A percentile compares a stretch with the other conserved stretches of the same genome.
phyloP scores from a whole-genome alignment of 2,797 vertebrate species.

The Mareca strepera region DNA sequence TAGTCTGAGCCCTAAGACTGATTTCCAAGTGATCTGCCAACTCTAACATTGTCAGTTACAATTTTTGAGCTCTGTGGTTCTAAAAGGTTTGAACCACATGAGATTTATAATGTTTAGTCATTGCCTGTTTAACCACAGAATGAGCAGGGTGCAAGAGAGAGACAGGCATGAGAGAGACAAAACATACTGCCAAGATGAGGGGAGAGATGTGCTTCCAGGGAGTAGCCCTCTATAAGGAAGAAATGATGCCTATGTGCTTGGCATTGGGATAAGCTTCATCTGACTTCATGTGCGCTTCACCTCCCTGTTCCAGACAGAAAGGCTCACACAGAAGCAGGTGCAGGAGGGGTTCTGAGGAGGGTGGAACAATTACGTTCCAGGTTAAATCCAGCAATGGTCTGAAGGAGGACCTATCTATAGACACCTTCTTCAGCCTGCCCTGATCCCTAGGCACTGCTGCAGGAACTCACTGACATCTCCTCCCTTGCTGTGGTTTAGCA shows the following conservation, averaged over 20 bases:
- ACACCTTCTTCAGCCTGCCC: neutral
- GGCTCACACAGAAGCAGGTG: neutral
- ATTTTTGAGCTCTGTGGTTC: too few species aligned
- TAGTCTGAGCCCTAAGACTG: neutral
- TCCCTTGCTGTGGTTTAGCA: neutral
- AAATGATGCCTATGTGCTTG: fast-evolving
- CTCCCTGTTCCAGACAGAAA: neutral
- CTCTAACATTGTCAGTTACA: too few species aligned
- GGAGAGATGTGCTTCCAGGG: neutral
- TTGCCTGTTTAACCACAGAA: neutral
- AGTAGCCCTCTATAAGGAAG: neutral
- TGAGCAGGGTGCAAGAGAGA: neutral
- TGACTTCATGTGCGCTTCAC: neutral
- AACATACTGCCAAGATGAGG: neutral
- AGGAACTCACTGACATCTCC: neutral
- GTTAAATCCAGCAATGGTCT: neutral
- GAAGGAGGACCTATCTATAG: neutral
- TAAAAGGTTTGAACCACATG: too few species aligned
- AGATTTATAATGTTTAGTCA: neutral
- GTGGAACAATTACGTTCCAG: neutral
- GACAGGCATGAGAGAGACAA: neutral
- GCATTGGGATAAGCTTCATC: neutral
- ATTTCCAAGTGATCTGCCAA: neutral
- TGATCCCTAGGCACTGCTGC: neutral
- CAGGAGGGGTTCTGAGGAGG: neutral